Percentiles rank a stretch among this genome's conserved stretches.
Evolutionary conservation across 2,888 invertebrate genomes (phyloP).

Genomic region (Epinotia bilunana): DNA sequence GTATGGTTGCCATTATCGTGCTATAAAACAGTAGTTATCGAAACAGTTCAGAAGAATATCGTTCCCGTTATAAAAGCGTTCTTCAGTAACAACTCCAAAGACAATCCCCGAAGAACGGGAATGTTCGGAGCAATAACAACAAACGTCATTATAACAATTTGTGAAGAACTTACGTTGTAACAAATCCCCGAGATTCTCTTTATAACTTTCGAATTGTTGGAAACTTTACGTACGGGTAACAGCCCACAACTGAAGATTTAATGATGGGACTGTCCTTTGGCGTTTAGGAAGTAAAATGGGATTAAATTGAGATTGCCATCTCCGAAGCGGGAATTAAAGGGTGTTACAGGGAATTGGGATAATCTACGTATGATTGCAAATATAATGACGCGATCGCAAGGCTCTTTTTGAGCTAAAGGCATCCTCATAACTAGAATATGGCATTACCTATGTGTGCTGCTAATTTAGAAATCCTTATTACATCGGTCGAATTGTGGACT

Average conservation of each 20-base stretch:
- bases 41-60: not conserved
- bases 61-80: not conserved
- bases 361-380: constrained; percentile 26
- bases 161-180: constrained; percentile 29
- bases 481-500: too few relatives aligned
- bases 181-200: constrained; percentile 20
- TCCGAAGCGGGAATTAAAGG: not conserved
- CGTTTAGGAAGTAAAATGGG: constrained; percentile 26
- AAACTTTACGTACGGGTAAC: constrained; percentile 25
- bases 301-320: constrained; percentile 28
- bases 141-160: constrained; percentile 42
- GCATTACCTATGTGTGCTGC: too few relatives aligned
- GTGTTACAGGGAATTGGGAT: constrained; percentile 5
- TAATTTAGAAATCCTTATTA: too few relatives aligned
- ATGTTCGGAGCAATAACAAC: constrained; percentile 37
- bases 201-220: constrained; percentile 31
- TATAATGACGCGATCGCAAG: not conserved
- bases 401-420: not conserved
- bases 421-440: not conserved
- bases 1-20: too few relatives aligned
- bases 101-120: constrained; percentile 7
- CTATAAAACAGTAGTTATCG: too few relatives aligned
- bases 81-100: constrained; percentile 2
- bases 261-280: constrained; percentile 26
- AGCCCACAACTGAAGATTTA: constrained; percentile 11